Conservation (phyloP, 2,888 invertebrate species). For the Macrosoma leucophasiata region DNA sequence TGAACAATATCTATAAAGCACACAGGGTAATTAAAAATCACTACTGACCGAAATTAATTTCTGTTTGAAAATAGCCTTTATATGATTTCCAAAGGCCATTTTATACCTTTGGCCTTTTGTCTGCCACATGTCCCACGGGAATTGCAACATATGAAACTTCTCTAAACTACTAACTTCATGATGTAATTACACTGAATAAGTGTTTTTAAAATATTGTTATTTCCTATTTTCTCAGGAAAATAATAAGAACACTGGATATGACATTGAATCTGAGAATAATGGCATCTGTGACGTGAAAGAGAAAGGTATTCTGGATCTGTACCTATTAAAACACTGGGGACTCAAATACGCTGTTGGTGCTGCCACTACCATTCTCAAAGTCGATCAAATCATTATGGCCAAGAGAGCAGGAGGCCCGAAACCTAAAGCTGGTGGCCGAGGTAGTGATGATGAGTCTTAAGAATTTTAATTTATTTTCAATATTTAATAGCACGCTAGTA, state of each 20-base stretch:
- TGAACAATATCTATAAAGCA: constrained; percentile 94
- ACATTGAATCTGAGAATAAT: constrained; percentile 87
- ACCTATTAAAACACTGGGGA: constrained; percentile 92
- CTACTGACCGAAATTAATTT: too few relatives aligned
- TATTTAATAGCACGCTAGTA: constrained; percentile 25
- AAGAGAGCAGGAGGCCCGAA: constrained; percentile 98
- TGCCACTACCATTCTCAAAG: constrained; percentile 92
- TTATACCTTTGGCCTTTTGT: too few relatives aligned
- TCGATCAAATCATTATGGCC: constrained; percentile 99
- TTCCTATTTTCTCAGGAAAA: constrained; percentile 73
- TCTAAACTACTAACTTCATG: too few relatives aligned
- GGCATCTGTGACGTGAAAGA: constrained; percentile 84
- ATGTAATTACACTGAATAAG: too few relatives aligned
- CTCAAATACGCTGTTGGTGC: constrained; percentile 96
- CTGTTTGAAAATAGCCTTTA: too few relatives aligned
- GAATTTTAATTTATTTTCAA: constrained; percentile 23
- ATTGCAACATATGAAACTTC: too few relatives aligned
- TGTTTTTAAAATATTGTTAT: not conserved
- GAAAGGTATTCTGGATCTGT: constrained; percentile 88
- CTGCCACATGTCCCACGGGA: too few relatives aligned
- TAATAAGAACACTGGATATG: constrained; percentile 87
- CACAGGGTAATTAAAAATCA: constrained; percentile 78
- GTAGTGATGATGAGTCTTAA: constrained; percentile 85
- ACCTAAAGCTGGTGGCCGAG: constrained; percentile 78
- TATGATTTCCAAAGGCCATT: too few relatives aligned